These are phyloP conservation scores for Lochmaea capreae DNA, from an alignment of 2,888 invertebrate species.

Conservation along the genomic window DNA sequence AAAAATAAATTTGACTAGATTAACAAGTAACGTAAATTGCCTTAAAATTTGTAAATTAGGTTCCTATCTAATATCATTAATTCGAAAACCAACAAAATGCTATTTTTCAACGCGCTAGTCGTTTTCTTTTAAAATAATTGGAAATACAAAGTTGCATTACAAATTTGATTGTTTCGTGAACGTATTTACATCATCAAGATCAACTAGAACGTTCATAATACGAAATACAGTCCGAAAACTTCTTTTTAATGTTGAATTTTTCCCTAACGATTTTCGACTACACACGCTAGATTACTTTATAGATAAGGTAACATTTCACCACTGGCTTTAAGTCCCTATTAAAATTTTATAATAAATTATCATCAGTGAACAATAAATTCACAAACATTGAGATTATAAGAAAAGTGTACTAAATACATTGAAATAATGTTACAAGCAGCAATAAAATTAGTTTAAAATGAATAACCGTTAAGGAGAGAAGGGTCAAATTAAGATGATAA, in stretches of 20 bases:
- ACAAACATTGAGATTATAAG: slow-evolving; percentile 21
- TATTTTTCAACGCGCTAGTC: too few relatives aligned
- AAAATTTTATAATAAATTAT: slow-evolving; percentile 33
- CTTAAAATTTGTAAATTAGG: slow-evolving; percentile 3
- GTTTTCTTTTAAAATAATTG: too few relatives aligned
- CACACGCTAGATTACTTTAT: background rate
- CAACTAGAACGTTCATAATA: too few relatives aligned
- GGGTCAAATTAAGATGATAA: too few relatives aligned
- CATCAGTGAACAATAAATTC: slow-evolving; percentile 23
- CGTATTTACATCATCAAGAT: too few relatives aligned
- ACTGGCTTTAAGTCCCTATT: slow-evolving; percentile 48
- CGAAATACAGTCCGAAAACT: too few relatives aligned
- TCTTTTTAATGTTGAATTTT: background rate
- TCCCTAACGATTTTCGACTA: background rate
- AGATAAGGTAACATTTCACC: slow-evolving; percentile 51
- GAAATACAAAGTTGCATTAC: background rate
- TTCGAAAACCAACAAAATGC: background rate
- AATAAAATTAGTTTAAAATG: too few relatives aligned
- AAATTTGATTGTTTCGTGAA: background rate
- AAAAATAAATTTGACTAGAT: slow-evolving; percentile 39
- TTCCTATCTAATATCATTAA: slow-evolving; percentile 15
- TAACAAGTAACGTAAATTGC: slow-evolving; percentile 14
- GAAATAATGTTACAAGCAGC: too few relatives aligned
- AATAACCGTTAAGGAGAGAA: too few relatives aligned
- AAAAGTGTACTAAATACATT: slow-evolving; percentile 24